These are phyloP conservation scores for Synanthedon tipuliformis DNA, from an alignment of 2,888 invertebrate species.

Conservation along the genomic window DNA sequence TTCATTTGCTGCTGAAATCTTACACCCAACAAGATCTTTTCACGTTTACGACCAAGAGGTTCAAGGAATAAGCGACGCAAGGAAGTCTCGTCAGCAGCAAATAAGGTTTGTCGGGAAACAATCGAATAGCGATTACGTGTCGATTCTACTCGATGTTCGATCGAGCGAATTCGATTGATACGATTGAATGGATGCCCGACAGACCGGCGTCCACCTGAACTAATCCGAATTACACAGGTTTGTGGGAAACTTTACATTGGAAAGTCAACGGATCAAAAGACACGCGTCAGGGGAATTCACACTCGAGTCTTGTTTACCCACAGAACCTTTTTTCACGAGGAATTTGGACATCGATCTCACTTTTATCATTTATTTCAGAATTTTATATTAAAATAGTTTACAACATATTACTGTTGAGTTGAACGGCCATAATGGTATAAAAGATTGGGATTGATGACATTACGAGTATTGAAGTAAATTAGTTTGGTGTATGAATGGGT, in stretches of 20 bases:
- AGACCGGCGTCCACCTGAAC: conserved; percentile 31
- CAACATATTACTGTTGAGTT: no score
- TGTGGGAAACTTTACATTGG: conserved; percentile 5
- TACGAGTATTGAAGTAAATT: no score
- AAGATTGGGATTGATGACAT: no score
- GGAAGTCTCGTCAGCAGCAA: neutral
- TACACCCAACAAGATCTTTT: neutral
- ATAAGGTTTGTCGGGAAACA: neutral
- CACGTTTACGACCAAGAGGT: neutral
- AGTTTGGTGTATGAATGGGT: no score
- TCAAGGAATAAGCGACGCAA: neutral
- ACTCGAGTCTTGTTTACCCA: neutral
- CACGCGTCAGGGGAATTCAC: neutral
- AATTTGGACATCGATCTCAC: no score
- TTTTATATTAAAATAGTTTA: no score
- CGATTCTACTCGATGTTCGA: conserved; percentile 4
- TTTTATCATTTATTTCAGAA: no score
- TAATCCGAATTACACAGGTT: conserved; percentile 30
- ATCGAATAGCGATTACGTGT: conserved; percentile 1
- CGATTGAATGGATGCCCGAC: conserved; percentile 34
- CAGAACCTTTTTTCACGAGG: no score
- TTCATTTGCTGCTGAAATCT: neutral
- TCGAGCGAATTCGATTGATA: conserved; percentile 18
- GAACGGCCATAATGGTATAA: no score
- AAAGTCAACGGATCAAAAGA: neutral